Percentiles rank a stretch among this genome's conserved stretches.
These are phyloP conservation scores for Zaprionus tsacasi DNA, from an alignment of 1,140 invertebrate species.

Conservation along the genomic window DNA sequence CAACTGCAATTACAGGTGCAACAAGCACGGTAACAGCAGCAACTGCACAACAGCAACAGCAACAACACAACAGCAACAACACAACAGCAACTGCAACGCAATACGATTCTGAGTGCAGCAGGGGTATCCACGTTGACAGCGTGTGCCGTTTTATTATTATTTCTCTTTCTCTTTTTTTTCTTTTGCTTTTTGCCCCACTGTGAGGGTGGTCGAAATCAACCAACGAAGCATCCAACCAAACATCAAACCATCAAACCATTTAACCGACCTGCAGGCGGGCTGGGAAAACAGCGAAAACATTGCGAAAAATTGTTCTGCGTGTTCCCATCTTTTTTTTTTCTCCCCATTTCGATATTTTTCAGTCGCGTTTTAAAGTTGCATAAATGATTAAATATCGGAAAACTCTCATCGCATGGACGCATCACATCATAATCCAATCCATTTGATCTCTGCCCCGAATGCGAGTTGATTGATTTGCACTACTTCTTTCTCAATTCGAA, in stretches of 20 bases:
- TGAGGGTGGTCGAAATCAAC: not conserved
- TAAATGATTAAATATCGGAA: conserved; percentile 10
- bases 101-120: not conserved
- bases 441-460: conserved; percentile 1
- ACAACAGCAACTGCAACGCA: not conserved
- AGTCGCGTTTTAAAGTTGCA: not conserved
- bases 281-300: no score
- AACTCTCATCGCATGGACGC: conserved; percentile 21
- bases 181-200: not conserved
- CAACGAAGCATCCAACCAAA: not conserved
- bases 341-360: not conserved
- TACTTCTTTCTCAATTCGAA: no score
- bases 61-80: not conserved
- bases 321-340: not conserved
- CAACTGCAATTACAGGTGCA: conserved; percentile 8
- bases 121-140: not conserved
- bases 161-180: not conserved
- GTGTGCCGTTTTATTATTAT: not conserved
- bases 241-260: conserved; percentile 1
- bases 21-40: not conserved
- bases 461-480: not conserved
- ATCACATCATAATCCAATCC: conserved; percentile 11
- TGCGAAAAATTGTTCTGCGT: not conserved
- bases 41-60: not conserved
- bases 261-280: not conserved